phyloP scores from a whole-genome alignment of 2,797 vertebrate species.

The Enteromius afrohamiltoni region DNA sequence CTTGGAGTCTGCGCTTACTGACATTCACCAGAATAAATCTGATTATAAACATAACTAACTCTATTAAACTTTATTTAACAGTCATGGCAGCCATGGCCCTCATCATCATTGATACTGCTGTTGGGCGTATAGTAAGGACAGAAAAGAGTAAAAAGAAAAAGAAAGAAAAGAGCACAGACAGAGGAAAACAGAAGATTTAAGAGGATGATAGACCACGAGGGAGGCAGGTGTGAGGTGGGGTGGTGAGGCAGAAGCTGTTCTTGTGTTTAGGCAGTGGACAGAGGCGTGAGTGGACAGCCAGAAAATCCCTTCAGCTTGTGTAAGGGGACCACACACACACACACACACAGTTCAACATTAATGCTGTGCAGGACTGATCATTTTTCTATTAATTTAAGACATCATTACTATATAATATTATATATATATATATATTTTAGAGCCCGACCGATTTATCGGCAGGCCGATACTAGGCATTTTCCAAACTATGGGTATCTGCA shows the following conservation, averaged over 20 bases:
- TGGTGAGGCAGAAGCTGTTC: conserved; percentile 62
- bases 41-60: not conserved
- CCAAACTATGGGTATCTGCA: no score
- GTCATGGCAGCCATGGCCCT: conserved; percentile 12
- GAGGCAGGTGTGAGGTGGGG: conserved; percentile 54
- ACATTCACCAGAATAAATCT: not conserved
- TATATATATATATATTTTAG: no score
- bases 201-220: conserved; percentile 70
- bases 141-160: conserved; percentile 59
- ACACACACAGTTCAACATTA: conserved; percentile 24
- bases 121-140: conserved; percentile 55
- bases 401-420: no score
- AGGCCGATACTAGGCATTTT: no score
- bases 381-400: no score
- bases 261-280: conserved; percentile 72
- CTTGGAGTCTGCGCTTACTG: not conserved
- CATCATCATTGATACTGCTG: conserved; percentile 88
- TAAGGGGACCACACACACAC: conserved; percentile 66
- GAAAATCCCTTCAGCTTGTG: conserved; percentile 82
- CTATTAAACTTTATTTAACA: not conserved
- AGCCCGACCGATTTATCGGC: no score
- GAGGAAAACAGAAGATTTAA: conserved; percentile 81
- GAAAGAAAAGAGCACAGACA: conserved; percentile 63
- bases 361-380: not conserved
- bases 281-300: conserved; percentile 92